A percentile compares a stretch with the other conserved stretches of the same genome.
Evolutionary conservation across 2,888 invertebrate genomes (phyloP).

Genomic region (Lochmaea capreae): DNA sequence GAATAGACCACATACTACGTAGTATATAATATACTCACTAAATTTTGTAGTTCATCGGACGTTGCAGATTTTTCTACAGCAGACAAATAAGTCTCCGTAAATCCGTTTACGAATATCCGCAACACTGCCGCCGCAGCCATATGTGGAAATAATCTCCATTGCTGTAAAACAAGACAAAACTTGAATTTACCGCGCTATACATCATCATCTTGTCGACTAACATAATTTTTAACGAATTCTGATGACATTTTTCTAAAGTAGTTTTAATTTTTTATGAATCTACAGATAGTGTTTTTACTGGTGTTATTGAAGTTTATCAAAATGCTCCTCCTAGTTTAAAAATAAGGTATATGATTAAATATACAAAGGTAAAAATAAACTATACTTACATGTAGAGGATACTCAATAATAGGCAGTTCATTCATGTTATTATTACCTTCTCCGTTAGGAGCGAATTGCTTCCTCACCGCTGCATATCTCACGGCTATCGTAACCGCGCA

Average conservation of each 20-base stretch:
- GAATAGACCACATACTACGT: too few species aligned
- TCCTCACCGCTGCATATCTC: slow-evolving; percentile 82
- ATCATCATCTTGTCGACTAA: too few species aligned
- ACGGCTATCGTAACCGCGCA: slow-evolving; percentile 81
- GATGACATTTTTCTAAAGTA: too few species aligned
- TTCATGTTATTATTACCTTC: slow-evolving; percentile 60
- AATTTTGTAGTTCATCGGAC: slow-evolving; percentile 55
- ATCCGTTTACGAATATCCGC: slow-evolving; percentile 74
- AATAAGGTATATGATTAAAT: too few species aligned
- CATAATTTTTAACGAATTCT: too few species aligned
- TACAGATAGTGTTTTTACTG: too few species aligned
- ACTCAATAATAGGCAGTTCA: slow-evolving; percentile 85
- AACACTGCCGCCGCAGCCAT: slow-evolving; percentile 77
- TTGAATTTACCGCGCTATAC: background rate
- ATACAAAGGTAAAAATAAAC: too few species aligned
- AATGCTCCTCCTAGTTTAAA: too few species aligned
- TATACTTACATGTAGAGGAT: slow-evolving; percentile 79
- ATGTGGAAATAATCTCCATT: slow-evolving; percentile 84
- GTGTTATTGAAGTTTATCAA: too few species aligned
- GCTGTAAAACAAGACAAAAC: slow-evolving; percentile 67
- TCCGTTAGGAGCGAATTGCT: slow-evolving; percentile 75
- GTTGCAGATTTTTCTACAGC: slow-evolving; percentile 76
- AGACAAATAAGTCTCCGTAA: slow-evolving; percentile 74
- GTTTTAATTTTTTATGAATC: too few species aligned
- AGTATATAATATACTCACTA: slow-evolving; percentile 54